Evolutionary conservation across 2,797 vertebrate genomes (phyloP).

Genomic region (Oryzias dopingdopingensis): DNA sequence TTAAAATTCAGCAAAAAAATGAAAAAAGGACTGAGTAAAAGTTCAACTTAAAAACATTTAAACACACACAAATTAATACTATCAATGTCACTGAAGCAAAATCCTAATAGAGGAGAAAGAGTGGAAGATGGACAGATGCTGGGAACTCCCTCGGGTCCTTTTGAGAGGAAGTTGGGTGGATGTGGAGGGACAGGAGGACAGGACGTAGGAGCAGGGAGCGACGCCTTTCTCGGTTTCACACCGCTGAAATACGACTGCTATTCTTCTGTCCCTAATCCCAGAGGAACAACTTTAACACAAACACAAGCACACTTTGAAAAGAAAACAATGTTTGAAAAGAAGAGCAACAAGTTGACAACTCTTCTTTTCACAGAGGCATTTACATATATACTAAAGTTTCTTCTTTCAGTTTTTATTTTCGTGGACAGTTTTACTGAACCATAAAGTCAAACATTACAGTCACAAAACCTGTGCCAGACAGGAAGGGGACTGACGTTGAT

Average conservation of each 20-base stretch:
- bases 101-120: neutral
- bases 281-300: slow-evolving; percentile 24
- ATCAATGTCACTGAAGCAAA: too few species aligned
- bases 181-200: slow-evolving; percentile 34
- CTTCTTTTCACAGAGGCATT: too few species aligned
- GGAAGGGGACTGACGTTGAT: neutral
- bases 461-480: too few species aligned
- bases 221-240: slow-evolving; percentile 60
- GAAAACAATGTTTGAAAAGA: slow-evolving; percentile 25
- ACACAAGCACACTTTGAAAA: slow-evolving; percentile 7
- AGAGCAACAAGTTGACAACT: slow-evolving; percentile 2
- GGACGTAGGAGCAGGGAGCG: slow-evolving; percentile 56
- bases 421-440: too few species aligned
- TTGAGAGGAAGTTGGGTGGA: slow-evolving; percentile 36
- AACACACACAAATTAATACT: too few species aligned
- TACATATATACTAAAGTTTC: too few species aligned
- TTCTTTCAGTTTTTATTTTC: neutral
- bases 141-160: slow-evolving; percentile 28
- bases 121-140: slow-evolving; percentile 13
- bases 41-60: too few species aligned
- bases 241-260: slow-evolving; percentile 35
- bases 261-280: slow-evolving; percentile 51
- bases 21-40: too few species aligned
- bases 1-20: too few species aligned
- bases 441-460: too few species aligned